These are phyloP conservation scores for Teleopsis dalmanni DNA, from an alignment of 1,140 invertebrate genomes.

Conservation along the genomic window DNA sequence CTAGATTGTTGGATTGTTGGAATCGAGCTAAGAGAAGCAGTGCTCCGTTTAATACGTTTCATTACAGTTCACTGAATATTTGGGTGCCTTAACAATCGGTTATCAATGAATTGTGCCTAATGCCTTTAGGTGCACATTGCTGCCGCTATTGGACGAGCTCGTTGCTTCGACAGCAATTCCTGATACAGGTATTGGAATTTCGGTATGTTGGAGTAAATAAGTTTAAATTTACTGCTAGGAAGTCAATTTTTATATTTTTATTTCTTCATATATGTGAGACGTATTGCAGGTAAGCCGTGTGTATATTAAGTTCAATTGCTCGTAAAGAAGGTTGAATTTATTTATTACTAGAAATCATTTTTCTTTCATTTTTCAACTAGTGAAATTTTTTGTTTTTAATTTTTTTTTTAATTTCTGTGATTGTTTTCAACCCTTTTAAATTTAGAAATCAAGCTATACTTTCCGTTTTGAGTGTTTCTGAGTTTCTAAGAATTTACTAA, in stretches of 20 bases:
- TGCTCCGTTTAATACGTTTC: constrained; percentile 23
- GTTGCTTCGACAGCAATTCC: background rate
- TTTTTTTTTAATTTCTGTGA: no score
- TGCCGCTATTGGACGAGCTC: background rate
- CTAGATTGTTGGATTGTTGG: no score
- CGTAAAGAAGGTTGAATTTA: constrained; percentile 9
- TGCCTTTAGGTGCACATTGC: constrained; percentile 3
- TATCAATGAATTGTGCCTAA: constrained; percentile 19
- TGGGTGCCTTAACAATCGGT: constrained; percentile 20
- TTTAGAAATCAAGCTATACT: no score
- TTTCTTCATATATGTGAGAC: background rate
- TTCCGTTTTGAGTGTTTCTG: no score
- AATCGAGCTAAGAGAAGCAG: no score
- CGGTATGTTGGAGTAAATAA: constrained; percentile 1
- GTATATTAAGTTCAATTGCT: constrained; percentile 9
- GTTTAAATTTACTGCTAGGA: constrained; percentile 5
- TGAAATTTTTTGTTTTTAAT: no score
- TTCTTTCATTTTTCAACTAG: no score
- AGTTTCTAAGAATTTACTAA: no score
- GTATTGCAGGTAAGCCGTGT: background rate
- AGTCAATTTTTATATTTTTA: constrained; percentile 2
- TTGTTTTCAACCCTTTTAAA: no score
- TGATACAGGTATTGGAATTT: background rate
- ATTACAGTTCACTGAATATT: constrained; percentile 28
- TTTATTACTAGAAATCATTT: no score